Evolutionary conservation across 2,113 vertebrate species (phyloP).

Genomic region (Peromyscus leucopus): DNA sequence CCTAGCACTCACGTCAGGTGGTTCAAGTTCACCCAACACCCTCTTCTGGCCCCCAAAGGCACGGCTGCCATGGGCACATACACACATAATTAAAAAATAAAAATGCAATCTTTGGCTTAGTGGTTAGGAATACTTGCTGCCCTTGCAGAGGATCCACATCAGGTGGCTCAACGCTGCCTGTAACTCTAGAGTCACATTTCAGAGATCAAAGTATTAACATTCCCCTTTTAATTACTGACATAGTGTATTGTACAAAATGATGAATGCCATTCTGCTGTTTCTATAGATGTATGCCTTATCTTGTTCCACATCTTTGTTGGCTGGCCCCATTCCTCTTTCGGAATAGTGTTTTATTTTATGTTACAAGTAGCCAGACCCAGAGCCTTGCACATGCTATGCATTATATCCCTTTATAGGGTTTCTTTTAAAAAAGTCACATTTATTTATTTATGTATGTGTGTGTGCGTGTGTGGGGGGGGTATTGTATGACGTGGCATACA

Average conservation of each 20-base stretch:
- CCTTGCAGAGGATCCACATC: background rate
- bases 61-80: background rate
- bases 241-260: background rate
- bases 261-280: background rate
- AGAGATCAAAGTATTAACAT: background rate
- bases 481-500: background rate
- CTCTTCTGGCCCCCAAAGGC: background rate
- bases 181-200: conserved; percentile 2
- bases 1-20: too few species aligned
- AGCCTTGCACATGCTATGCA: background rate
- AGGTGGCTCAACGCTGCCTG: background rate
- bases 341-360: background rate
- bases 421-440: background rate
- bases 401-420: background rate
- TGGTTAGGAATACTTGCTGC: background rate
- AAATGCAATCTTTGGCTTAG: background rate
- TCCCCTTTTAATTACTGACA: too few species aligned
- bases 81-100: background rate
- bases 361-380: background rate
- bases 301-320: background rate
- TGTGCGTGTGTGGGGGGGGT: background rate
- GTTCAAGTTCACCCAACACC: background rate
- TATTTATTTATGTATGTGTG: background rate
- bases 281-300: too few species aligned
- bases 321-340: background rate